These are phyloP conservation scores for Eupeodes latifasciatus DNA, from an alignment of 2,888 invertebrate genomes.

Conservation along the genomic window DNA sequence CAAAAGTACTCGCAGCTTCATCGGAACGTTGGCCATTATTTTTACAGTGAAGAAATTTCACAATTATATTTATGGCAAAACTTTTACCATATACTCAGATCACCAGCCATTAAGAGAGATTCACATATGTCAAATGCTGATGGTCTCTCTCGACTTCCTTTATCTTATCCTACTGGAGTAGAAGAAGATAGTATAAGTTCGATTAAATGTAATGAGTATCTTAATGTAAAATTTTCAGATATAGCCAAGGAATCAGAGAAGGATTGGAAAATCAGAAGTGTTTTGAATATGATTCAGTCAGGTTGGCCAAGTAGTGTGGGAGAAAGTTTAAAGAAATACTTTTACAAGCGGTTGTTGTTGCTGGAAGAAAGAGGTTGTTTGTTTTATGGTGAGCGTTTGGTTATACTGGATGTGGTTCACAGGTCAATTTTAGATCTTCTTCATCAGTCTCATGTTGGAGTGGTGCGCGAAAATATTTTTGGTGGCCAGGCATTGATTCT, in stretches of 20 bases:
- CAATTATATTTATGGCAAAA: constrained; percentile 32
- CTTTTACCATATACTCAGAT: constrained; percentile 10
- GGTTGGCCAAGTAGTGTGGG: neutral
- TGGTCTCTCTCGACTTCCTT: no score
- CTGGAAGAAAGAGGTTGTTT: constrained; percentile 16
- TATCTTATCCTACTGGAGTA: constrained; percentile 3
- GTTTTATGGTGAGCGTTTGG: constrained; percentile 42
- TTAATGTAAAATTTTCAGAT: constrained; percentile 6
- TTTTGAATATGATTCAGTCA: constrained; percentile 5
- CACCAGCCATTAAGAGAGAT: constrained; percentile 47
- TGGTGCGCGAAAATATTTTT: constrained; percentile 18
- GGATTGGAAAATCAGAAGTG: constrained; percentile 11
- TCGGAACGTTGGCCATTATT: constrained; percentile 17
- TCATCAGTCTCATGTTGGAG: constrained; percentile 29
- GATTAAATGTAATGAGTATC: constrained; percentile 9
- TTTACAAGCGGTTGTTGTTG: constrained; percentile 26
- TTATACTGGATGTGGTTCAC: constrained; percentile 17
- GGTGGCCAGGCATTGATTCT: no score
- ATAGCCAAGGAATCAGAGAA: constrained; percentile 1
- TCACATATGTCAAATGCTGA: no score
- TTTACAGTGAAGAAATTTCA: constrained; percentile 35
- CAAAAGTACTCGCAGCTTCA: constrained; percentile 30
- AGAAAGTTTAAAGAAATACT: constrained; percentile 11
- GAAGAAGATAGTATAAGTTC: constrained; percentile 16
- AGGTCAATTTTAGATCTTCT: constrained; percentile 2